These are phyloP conservation scores for Sitobion miscanthi DNA, from an alignment of 1,140 invertebrate genomes.

Conservation along the genomic window DNA sequence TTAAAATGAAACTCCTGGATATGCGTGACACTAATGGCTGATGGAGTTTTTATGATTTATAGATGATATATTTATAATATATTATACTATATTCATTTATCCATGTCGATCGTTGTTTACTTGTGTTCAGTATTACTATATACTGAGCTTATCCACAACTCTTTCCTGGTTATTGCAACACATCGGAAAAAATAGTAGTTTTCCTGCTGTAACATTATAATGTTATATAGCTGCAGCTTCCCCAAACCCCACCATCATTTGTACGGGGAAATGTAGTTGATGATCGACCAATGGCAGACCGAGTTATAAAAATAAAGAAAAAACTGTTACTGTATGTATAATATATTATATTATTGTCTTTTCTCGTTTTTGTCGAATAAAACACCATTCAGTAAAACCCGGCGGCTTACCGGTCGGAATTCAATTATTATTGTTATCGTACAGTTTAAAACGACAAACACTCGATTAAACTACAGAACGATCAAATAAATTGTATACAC, in stretches of 20 bases:
- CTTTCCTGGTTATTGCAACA: neutral
- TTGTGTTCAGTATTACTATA: neutral
- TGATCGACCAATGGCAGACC: neutral
- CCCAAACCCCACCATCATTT: neutral
- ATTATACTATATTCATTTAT: neutral
- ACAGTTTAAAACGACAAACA: neutral
- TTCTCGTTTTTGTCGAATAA: neutral
- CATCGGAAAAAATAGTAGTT: neutral
- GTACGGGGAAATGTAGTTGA: neutral
- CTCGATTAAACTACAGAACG: neutral
- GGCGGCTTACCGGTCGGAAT: neutral
- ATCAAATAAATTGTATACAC: neutral
- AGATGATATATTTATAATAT: neutral
- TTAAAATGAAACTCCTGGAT: neutral
- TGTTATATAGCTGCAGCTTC: neutral
- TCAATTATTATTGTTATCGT: neutral
- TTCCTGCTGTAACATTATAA: neutral
- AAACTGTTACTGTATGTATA: neutral
- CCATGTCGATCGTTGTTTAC: neutral
- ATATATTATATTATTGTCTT: neutral
- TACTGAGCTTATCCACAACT: neutral
- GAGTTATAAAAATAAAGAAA: neutral
- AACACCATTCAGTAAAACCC: neutral
- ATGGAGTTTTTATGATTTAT: neutral
- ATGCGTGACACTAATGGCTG: neutral